Percentiles rank a stretch among this genome's conserved stretches.
phyloP scores from a whole-genome alignment of 2,113 vertebrate genomes.

The Gambusia holbrooki region DNA sequence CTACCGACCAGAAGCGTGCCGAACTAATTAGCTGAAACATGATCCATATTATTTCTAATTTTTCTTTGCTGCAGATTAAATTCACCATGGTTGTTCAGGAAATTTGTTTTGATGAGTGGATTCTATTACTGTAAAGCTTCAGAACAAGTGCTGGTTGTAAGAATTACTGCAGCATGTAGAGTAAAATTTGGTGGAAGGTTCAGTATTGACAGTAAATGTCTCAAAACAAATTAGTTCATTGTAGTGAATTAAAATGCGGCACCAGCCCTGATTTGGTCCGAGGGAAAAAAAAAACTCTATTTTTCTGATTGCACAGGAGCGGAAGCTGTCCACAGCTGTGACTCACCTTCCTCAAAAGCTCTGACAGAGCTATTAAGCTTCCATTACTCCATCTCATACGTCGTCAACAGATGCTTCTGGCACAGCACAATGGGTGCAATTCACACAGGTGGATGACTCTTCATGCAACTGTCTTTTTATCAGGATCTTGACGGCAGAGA shows the following conservation, averaged over 20 bases:
- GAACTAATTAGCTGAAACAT: constrained; percentile 24
- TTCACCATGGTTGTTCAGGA: constrained; percentile 6
- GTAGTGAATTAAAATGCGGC: constrained; percentile 29
- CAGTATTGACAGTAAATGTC: not conserved
- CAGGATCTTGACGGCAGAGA: constrained; percentile 2
- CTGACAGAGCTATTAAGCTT: constrained; percentile 55
- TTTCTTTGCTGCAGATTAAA: constrained; percentile 9
- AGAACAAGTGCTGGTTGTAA: not conserved
- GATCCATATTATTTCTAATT: constrained; percentile 26
- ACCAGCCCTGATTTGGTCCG: constrained; percentile 5
- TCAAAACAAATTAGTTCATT: constrained; percentile 37
- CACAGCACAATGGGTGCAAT: constrained; percentile 32
- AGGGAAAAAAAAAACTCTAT: not conserved
- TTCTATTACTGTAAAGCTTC: not conserved
- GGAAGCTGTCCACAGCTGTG: constrained; percentile 50
- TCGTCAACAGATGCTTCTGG: constrained; percentile 50
- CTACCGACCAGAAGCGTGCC: constrained; percentile 11
- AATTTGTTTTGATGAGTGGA: not conserved
- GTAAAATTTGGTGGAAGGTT: not conserved
- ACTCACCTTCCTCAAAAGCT: constrained; percentile 48
- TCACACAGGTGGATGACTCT: constrained; percentile 30
- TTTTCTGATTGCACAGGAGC: constrained; percentile 44
- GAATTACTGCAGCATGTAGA: not conserved
- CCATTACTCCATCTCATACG: constrained; percentile 54
- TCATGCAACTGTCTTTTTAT: constrained; percentile 34